These are phyloP conservation scores for Emydura subglobosa DNA, from an alignment of 2,113 vertebrate genomes.

Conservation along the genomic window DNA sequence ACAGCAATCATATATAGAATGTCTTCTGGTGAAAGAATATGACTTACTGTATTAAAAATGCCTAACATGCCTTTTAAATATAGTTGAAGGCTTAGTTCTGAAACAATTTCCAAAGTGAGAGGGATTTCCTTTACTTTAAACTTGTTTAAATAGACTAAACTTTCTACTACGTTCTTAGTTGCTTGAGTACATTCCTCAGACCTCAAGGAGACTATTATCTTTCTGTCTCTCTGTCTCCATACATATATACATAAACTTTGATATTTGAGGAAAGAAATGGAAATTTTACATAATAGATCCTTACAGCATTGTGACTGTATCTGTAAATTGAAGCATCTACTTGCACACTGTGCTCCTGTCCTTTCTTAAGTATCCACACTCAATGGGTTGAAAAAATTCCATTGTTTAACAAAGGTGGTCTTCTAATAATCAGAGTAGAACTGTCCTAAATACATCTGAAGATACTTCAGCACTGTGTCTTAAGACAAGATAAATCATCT, in stretches of 20 bases:
- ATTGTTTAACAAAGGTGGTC: not conserved
- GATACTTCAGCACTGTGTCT: not conserved
- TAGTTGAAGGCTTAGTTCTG: not conserved
- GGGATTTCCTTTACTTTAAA: not conserved
- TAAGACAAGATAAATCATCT: not conserved
- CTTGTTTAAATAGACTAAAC: constrained; percentile 11
- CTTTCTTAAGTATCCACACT: not conserved
- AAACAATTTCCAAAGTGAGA: not conserved
- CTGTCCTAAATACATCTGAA: not conserved
- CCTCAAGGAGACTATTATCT: not conserved
- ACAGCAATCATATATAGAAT: not conserved
- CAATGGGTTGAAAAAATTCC: not conserved
- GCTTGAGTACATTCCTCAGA: not conserved
- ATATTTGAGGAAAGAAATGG: not conserved
- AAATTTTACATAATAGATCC: not conserved
- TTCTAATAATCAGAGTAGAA: not conserved
- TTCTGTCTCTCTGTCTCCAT: not conserved
- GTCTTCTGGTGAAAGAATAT: not conserved
- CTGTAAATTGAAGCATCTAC: not conserved
- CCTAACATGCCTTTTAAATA: not conserved
- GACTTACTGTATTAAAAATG: not conserved
- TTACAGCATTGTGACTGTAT: not conserved
- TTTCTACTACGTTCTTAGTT: not conserved
- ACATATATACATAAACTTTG: not conserved
- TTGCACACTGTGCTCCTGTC: not conserved